Evolutionary conservation across 1,140 invertebrate genomes (phyloP), one percentile per base, ranked within the genome.

Genomic region (Aphelinus atriplicis): DNA sequence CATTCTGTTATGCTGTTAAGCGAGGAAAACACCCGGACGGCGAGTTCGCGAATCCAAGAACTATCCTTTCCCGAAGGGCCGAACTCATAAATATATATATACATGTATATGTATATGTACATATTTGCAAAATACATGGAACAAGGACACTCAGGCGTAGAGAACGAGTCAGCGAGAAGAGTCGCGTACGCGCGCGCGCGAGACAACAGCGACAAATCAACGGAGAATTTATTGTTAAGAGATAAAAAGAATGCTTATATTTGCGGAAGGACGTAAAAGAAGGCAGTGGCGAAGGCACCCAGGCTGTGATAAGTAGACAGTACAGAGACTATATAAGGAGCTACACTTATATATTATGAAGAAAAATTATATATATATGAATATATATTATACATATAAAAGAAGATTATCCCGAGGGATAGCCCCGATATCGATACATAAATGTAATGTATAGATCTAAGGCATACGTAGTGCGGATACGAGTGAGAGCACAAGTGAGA

Each of bases 281-380:
- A 81, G 84, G 83, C 85, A 87, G 87, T 87, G 86, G 86, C 82
- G 81, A 76, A 86, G 86, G 85, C 85, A 86, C 85, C 82, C 86
- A 87, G 87, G 87, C 87, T 88, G 86, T 87, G 86, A 87, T 88
- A 87, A 79, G 85, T 87, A 87, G 86, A 87, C 86, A 87, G 85
- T 86, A 86, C 85, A 87, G 86, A 87, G 82, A 87, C 83, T 87
- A 85, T 86, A 86, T 85, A 85, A 87, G 83, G 81, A 86, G 81
- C 81, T 86, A 84, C 81, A 85, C 82, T 82, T 85, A 85, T 84
- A 83, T 85, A 85, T 83, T 78, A 78, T 74, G 63, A 72, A 76
- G 65, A 73, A 66, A 71, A 50, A 65, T 3, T 50, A 43, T 51
- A 61, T 70, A 70, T 61, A 45, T 46, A 61, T 70, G 43, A 64